Evolutionary conservation across 2,113 vertebrate species (phyloP), one percentile per base, ranked within the genome.

Genomic region (Collichthys lucidus): DNA sequence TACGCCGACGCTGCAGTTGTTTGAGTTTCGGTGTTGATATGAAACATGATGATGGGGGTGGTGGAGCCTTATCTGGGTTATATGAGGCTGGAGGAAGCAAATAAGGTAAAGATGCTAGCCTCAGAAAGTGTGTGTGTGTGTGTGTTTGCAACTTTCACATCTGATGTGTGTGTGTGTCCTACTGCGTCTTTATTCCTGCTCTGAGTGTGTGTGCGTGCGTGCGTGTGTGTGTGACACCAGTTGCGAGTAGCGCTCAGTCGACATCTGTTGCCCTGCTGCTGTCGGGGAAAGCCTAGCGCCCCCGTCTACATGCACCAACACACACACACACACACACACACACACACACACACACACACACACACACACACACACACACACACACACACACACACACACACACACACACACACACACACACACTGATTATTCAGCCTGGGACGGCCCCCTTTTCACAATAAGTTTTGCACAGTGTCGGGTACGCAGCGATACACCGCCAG

Each of bases 191-290:
- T 73, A 64, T 61, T 29, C 57, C n/a, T 10, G 9, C 74, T 77
- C 55, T 95, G 95, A 95, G 93, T 95, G 94, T 93, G 95, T 92
- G 85, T 94, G 94, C 95, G 96, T 95, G 93, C 70, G 94, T 93
- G 96, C 95, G 95, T 95, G 83, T 29, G 74, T 96, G 1, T 29
- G 31, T 57, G 77, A 76, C 79, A 70, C 71, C 46, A 70, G 75
- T 87, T 95, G 94, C 90, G 22, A 59, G 47, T 93, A 64, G 5
- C 1, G 89, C 95, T 94, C 94, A 96, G 96, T 92, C 95, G 96
- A 98, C 97, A 98, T 98, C 97, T 99, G 97, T 97, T 97, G 95
- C 95, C 96, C 95, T 83, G 90, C 94, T 94, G 95, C 95, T 69
- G 82, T 64, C 95, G 94, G 96, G 79, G 31, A 76, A 96, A 96